Conservation (phyloP, 1,140 invertebrate species). For the Eueides isabella region DNA sequence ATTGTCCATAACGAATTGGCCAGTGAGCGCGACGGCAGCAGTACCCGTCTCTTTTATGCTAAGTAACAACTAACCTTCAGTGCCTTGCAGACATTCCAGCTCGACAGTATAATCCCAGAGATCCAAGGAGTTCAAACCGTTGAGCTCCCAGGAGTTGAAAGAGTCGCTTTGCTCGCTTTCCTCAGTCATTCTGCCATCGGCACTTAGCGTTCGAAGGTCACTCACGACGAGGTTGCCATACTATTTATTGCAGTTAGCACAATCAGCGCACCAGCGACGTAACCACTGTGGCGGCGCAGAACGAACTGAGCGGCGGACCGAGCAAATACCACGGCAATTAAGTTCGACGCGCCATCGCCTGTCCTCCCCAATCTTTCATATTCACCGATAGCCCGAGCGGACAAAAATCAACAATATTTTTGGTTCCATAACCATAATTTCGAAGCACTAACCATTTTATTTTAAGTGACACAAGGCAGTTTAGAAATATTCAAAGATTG, state of each 20-base stretch:
- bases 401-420: background rate
- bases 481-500: background rate
- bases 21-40: constrained; percentile 50
- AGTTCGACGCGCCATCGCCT: constrained; percentile 55
- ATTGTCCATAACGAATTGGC: constrained; percentile 50
- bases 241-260: constrained; percentile 43
- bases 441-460: background rate
- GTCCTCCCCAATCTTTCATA: constrained; percentile 55
- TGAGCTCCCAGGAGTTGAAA: constrained; percentile 80
- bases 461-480: background rate
- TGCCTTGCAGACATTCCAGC: constrained; percentile 88
- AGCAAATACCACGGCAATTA: constrained; percentile 57
- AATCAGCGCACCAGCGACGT: constrained; percentile 40
- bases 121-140: constrained; percentile 87
- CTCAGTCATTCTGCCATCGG: constrained; percentile 63
- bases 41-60: constrained; percentile 65
- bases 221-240: constrained; percentile 57
- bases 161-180: constrained; percentile 72
- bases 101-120: constrained; percentile 92
- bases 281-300: constrained; percentile 58
- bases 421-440: background rate
- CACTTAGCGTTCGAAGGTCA: constrained; percentile 53
- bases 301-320: constrained; percentile 55
- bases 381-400: background rate
- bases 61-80: constrained; percentile 84